Evolutionary conservation across 2,113 vertebrate genomes (phyloP).

Genomic region (Struthidea cinerea): DNA sequence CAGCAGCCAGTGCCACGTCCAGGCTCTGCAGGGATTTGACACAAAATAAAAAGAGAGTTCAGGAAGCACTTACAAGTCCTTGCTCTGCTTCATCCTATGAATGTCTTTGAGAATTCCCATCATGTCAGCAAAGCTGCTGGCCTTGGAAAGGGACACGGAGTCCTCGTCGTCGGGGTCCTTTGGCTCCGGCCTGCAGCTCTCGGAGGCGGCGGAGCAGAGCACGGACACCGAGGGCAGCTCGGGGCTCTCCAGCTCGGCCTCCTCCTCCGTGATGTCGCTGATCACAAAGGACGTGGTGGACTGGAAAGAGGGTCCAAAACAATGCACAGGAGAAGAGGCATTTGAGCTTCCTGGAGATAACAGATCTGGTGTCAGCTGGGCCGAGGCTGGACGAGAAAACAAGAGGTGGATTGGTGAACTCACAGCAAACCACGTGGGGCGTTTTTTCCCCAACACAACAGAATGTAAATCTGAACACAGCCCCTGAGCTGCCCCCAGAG

Average conservation of each 20-base stretch:
- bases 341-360: conserved; percentile 92
- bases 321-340: conserved; percentile 88
- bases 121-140: conserved; percentile 97
- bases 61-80: conserved; percentile 83
- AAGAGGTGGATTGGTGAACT: neutral
- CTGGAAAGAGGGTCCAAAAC: conserved; percentile 91
- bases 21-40: neutral
- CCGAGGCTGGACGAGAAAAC: conserved; percentile 79
- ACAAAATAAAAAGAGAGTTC: neutral
- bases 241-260: conserved; percentile 87
- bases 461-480: neutral
- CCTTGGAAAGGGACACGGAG: conserved; percentile 92
- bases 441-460: neutral
- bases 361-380: conserved; percentile 89
- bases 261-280: conserved; percentile 93
- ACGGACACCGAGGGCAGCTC: conserved; percentile 82
- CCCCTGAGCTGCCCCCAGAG: neutral
- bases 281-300: conserved; percentile 95
- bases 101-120: conserved; percentile 98
- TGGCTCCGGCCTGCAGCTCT: conserved; percentile 78
- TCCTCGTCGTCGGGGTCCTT: conserved; percentile 89
- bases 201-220: conserved; percentile 85
- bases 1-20: neutral
- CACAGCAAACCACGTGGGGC: neutral
- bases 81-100: conserved; percentile 95